Percentiles rank a stretch among this genome's conserved stretches.
Evolutionary conservation across 2,797 vertebrate genomes (phyloP).

Genomic region (Malacoctenus gilli): DNA sequence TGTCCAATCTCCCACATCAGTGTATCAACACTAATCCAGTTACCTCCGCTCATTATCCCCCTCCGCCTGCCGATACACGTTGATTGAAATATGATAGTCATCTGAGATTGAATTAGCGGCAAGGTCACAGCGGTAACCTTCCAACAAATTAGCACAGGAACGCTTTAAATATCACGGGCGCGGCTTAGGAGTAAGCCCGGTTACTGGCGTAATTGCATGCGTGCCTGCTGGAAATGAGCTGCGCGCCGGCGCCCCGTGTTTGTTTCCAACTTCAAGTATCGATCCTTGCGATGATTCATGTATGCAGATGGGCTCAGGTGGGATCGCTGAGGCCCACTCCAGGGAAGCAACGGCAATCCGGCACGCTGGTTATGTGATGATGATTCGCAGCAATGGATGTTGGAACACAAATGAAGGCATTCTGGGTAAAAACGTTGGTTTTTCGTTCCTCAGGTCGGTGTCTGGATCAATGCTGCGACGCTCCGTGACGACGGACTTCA

Average conservation of each 20-base stretch:
- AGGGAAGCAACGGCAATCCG: not conserved
- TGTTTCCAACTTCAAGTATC: constrained; percentile 17
- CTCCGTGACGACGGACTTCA: too few species aligned
- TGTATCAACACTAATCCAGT: constrained; percentile 73
- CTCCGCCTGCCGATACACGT: constrained; percentile 56
- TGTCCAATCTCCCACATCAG: constrained; percentile 61
- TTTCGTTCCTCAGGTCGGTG: too few species aligned
- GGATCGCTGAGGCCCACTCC: constrained; percentile 32
- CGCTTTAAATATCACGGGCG: constrained; percentile 55
- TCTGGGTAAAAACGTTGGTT: too few species aligned
- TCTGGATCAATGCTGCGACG: too few species aligned
- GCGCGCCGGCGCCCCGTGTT: constrained; percentile 12
- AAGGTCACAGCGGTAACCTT: constrained; percentile 69
- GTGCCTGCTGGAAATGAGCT: constrained; percentile 13
- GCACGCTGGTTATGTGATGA: too few species aligned
- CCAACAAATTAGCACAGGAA: constrained; percentile 54
- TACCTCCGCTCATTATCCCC: constrained; percentile 67
- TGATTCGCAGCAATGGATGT: too few species aligned
- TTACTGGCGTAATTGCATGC: constrained; percentile 32
- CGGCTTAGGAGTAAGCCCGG: constrained; percentile 33
- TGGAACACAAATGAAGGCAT: too few species aligned
- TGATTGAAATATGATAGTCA: constrained; percentile 78
- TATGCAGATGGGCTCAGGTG: constrained; percentile 3
- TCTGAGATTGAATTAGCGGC: constrained; percentile 72
- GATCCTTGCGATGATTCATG: constrained; percentile 38